Evolutionary conservation across 1,140 invertebrate genomes (phyloP), one percentile per base, ranked within the genome.

Genomic region (Teleogryllus occipitalis): DNA sequence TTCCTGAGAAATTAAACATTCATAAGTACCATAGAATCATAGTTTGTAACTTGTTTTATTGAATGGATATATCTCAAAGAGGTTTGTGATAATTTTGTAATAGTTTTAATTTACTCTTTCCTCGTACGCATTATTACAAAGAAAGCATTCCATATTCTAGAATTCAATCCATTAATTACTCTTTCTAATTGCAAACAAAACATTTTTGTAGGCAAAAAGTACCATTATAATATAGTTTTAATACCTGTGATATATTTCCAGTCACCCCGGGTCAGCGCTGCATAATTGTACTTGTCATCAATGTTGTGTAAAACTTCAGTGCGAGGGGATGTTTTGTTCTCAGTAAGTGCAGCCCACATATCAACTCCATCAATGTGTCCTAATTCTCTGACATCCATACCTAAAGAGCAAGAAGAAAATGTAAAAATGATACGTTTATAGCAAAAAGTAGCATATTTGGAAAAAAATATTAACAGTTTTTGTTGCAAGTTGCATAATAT

Each of bases 241-340:
- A 83, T 89, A 81, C 94, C 94, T 77, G 90, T 89, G 0, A 96
- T 82, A 80, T 94, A 90, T 85, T 96, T 96, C 87, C 90, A 96
- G 78, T 92, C 88, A 8, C 90, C 92, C 78, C 87, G 82, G 80
- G 92, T 86, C 14, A 95, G 85, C 0, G 91, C 90, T 8, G 87
- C 87, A 80, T 92, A 90, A 54, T 89, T 86, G 76, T 85, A 87
- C 8, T 90, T 85, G 21, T 91, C 90, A 82, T 96, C 94, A 81
- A 96, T 93, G 82, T 93, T 93, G 82, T 94, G 89, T 0, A 96
- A 84, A 8, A 96, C 85, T 82, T 94, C 90, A 0, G 85, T 87
- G 83, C 94, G 84, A 8, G 90, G 85, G 79, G 90, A 88, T 12
- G 83, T 81, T 0, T 82, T 82, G 65, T 88, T 86, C 72, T 88